Percentiles rank a stretch among this genome's conserved stretches.
Conservation (phyloP, 2,113 vertebrate species). For the Myiopsitta monachus region DNA sequence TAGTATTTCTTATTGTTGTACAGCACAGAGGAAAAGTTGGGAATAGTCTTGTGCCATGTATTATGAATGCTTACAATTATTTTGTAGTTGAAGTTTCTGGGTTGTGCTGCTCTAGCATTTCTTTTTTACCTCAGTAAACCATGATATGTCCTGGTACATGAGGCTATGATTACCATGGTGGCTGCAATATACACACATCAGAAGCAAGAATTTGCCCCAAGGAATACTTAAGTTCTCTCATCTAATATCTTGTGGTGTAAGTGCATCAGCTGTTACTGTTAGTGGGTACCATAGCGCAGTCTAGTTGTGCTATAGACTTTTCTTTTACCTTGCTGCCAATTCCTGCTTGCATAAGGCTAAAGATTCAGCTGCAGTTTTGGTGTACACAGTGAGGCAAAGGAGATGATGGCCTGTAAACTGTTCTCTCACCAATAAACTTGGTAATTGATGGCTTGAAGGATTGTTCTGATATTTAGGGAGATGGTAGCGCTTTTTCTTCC, state of each 20-base stretch:
- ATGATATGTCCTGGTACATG: neutral
- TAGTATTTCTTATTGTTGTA: neutral
- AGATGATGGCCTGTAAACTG: neutral
- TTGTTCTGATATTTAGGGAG: neutral
- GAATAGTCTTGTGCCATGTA: neutral
- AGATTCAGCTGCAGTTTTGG: neutral
- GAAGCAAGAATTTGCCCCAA: neutral
- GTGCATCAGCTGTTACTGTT: neutral
- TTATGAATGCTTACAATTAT: neutral
- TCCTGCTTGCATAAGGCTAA: neutral
- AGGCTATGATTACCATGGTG: neutral
- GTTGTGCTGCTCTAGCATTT: neutral
- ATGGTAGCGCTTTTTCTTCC: neutral
- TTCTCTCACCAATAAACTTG: neutral
- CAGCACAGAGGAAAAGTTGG: neutral
- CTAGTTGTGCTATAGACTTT: neutral
- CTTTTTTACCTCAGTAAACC: neutral
- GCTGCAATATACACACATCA: neutral
- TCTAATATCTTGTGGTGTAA: neutral
- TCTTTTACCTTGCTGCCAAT: neutral
- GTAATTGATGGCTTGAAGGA: neutral
- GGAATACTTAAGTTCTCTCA: neutral
- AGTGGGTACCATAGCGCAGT: neutral
- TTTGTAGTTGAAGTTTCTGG: neutral
- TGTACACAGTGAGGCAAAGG: neutral